Percentiles rank a stretch among this genome's conserved stretches.
These are phyloP conservation scores for Pseudococcus jackbeardsleyi DNA, from an alignment of 2,888 invertebrate genomes.

Conservation along the genomic window DNA sequence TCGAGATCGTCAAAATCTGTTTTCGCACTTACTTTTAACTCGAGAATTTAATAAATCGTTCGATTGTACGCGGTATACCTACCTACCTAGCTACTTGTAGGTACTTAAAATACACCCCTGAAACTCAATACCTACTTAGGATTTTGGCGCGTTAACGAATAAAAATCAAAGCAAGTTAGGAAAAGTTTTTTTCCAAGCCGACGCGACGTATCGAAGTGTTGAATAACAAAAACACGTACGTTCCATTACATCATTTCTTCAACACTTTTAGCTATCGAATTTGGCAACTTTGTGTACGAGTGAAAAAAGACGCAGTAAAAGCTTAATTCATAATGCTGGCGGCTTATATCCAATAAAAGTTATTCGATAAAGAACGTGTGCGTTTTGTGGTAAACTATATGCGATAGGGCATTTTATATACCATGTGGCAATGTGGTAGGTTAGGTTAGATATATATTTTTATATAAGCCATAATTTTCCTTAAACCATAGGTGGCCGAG, in stretches of 20 bases:
- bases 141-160: background rate
- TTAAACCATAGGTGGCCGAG: background rate
- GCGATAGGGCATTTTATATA: background rate
- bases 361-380: background rate
- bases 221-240: constrained; percentile 11
- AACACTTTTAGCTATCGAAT: background rate
- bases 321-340: constrained; percentile 9
- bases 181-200: background rate
- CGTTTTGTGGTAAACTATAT: background rate
- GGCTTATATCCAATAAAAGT: constrained; percentile 7
- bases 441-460: background rate
- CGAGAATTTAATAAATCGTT: background rate
- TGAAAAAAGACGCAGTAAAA: background rate
- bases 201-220: background rate
- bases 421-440: background rate
- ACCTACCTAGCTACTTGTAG: background rate
- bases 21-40: background rate
- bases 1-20: no score
- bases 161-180: background rate
- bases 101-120: no score
- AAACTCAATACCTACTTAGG: background rate
- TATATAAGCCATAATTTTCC: background rate
- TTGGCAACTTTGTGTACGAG: background rate
- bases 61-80: background rate
- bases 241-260: constrained; percentile 8